Base-by-base conservation (phyloP, 2,888 invertebrate species). In the Pyrochroa serraticornis region DNA sequence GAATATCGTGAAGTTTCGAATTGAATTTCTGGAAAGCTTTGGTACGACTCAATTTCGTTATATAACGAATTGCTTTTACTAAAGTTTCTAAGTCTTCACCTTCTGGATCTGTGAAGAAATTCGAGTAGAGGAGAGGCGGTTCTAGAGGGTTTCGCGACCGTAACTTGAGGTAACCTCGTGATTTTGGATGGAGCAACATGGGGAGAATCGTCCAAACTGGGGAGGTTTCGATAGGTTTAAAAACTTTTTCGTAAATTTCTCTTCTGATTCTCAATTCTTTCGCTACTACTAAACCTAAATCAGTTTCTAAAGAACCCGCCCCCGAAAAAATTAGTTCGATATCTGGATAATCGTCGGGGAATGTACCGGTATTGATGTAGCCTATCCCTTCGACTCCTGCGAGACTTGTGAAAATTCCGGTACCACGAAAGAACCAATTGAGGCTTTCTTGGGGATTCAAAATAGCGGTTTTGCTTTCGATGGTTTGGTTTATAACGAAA, bases 291-390 rank as follows among this genome's bases (percentile, higher is more conserved):
- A 64, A 70, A 0, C 86, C 84, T 33, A 80, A 81, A 64, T 86
- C 85, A 0, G 85, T 81, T 6, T 82, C 81, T 13, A 86, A 68
- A n/a, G 84, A 82, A 8, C 84, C 82, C 78, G 84, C 84, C 34
- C 84, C 82, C 0, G 81, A 68, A 51, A 87, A 84, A 42, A 88
- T 69, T n/a, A 87, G 73, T 75, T 89, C 87, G 10, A 88, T 80
- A 63, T 89, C 87, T 0, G 88, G 87, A 66, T 81, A 82, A 58
- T 83, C 80, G 0, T 72, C 58, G 67, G 83, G 82, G 6, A 76
- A 69, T 1, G 84, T 83, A 33, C 81, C 71, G 0, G 84, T 84
- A 71, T 84, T 83, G 5, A 84, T 79, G 63, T 83, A 85, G 3
- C 80, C 83, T 32, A 85, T 73, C 1, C 80, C 82, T 75, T 84